Percentiles rank a stretch among this genome's conserved stretches.
Evolutionary conservation across 2,113 vertebrate species (phyloP).

Genomic region (Brachionichthys hirsutus): DNA sequence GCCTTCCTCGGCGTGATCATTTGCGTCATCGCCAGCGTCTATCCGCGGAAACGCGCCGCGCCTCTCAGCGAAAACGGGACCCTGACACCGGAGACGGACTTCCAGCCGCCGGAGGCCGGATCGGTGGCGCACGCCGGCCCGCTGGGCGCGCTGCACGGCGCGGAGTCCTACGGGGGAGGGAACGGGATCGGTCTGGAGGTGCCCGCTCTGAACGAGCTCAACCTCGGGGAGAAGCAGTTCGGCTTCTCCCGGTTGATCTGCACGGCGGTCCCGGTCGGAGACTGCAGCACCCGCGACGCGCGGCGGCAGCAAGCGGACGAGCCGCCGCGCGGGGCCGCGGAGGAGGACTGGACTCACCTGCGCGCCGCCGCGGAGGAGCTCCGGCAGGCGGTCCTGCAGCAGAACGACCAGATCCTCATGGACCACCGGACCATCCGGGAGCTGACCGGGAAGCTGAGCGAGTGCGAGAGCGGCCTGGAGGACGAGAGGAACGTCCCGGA

Average conservation of each 20-base stretch:
- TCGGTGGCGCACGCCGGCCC: slow-evolving; percentile 76
- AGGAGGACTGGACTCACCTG: slow-evolving; percentile 84
- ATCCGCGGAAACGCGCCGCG: slow-evolving; percentile 80
- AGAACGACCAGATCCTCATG: slow-evolving; percentile 90
- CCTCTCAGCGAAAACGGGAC: slow-evolving; percentile 79
- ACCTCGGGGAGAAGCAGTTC: slow-evolving; percentile 71
- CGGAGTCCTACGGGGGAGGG: slow-evolving; percentile 72
- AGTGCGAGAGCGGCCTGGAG: slow-evolving; percentile 88
- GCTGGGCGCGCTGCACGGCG: slow-evolving; percentile 83
- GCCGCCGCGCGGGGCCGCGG: slow-evolving; percentile 53
- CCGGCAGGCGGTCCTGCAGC: slow-evolving; percentile 87
- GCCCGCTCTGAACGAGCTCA: slow-evolving; percentile 73
- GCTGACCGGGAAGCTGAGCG: slow-evolving; percentile 90
- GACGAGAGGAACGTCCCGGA: slow-evolving; percentile 73
- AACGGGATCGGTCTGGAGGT: slow-evolving; percentile 68
- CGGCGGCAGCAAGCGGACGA: slow-evolving; percentile 59
- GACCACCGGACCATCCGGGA: slow-evolving; percentile 92
- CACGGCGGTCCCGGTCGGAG: slow-evolving; percentile 83
- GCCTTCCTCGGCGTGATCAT: slow-evolving; percentile 93
- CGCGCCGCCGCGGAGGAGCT: slow-evolving; percentile 89
- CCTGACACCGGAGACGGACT: slow-evolving; percentile 67
- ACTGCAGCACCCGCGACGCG: slow-evolving; percentile 72
- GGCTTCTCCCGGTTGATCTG: slow-evolving; percentile 89
- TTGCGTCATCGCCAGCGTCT: slow-evolving; percentile 94
- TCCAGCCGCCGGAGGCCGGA: slow-evolving; percentile 58